phyloP scores from a whole-genome alignment of 2,888 invertebrate genomes.

The Pseudoips prasinana region DNA sequence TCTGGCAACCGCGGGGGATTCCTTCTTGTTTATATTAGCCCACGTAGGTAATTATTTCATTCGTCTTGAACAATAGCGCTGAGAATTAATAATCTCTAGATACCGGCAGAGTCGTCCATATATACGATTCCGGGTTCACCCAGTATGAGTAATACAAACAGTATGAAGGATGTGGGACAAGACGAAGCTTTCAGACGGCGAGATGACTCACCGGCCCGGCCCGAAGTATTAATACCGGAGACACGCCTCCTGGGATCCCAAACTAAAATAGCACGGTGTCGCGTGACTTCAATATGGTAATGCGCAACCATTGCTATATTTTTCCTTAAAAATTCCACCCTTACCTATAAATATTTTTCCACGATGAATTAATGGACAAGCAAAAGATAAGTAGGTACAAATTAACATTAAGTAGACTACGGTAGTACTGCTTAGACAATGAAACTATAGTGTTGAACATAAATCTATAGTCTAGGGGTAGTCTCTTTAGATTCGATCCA shows the following conservation, averaged over 20 bases:
- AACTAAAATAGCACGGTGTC: conserved; percentile 74
- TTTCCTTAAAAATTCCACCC: conserved; percentile 32
- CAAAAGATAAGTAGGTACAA: too few species aligned
- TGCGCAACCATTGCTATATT: conserved; percentile 41
- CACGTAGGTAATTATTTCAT: conserved; percentile 20
- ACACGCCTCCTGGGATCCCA: conserved; percentile 77
- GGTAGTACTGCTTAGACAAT: too few species aligned
- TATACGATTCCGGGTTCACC: conserved; percentile 73
- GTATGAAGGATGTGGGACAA: conserved; percentile 77
- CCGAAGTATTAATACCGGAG: conserved; percentile 74
- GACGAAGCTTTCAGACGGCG: conserved; percentile 73
- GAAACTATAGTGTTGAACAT: too few species aligned
- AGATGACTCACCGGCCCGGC: conserved; percentile 68
- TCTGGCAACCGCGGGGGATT: conserved; percentile 23
- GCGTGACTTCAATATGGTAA: conserved; percentile 68
- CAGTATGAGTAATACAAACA: conserved; percentile 71
- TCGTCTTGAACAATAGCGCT: conserved; percentile 24
- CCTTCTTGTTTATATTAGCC: conserved; percentile 23
- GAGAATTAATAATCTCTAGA: conserved; percentile 35
- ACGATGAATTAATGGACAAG: conserved; percentile 33
- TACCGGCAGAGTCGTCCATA: conserved; percentile 38
- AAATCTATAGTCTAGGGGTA: too few species aligned
- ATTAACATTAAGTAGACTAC: too few species aligned
- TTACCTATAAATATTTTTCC: conserved; percentile 31
- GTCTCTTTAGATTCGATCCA: too few species aligned